Evolutionary conservation across 2,797 vertebrate species (phyloP).

Genomic region (Discoglossus pictus): DNA sequence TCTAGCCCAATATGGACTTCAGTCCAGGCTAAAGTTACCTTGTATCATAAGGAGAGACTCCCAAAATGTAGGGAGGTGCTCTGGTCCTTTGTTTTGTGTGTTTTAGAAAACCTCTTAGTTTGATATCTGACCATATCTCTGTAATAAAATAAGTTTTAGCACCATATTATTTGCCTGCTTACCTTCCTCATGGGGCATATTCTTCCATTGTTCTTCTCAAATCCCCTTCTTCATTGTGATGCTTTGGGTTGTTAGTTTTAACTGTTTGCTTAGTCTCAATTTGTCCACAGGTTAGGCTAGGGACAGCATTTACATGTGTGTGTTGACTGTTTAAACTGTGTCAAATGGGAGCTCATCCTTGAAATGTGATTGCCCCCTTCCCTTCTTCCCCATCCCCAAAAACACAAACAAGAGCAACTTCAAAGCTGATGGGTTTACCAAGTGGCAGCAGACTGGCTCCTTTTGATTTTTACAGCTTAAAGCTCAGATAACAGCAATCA

Average conservation of each 20-base stretch:
- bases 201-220: background rate
- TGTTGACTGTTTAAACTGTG: conserved; percentile 52
- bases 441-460: conserved; percentile 56
- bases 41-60: too few relatives aligned
- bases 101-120: too few relatives aligned
- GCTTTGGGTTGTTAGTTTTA: background rate
- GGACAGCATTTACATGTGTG: conserved; percentile 58
- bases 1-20: too few relatives aligned
- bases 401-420: conserved; percentile 65
- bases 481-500: conserved; percentile 60
- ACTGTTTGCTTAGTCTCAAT: conserved; percentile 22
- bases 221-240: background rate
- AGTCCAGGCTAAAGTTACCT: too few relatives aligned
- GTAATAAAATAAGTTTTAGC: too few relatives aligned
- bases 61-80: too few relatives aligned
- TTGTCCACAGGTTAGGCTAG: conserved; percentile 54
- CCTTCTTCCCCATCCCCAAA: conserved; percentile 16
- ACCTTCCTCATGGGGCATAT: too few relatives aligned
- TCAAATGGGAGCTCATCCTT: conserved; percentile 59
- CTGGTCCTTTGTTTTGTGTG: too few relatives aligned
- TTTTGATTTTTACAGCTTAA: conserved; percentile 66
- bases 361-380: conserved; percentile 52
- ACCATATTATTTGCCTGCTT: too few relatives aligned
- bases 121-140: too few relatives aligned
- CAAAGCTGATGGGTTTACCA: conserved; percentile 69